A percentile compares a stretch with the other conserved stretches of the same genome.
Conservation (phyloP, 2,113 vertebrate genomes). For the Aptenodytes patagonicus region DNA sequence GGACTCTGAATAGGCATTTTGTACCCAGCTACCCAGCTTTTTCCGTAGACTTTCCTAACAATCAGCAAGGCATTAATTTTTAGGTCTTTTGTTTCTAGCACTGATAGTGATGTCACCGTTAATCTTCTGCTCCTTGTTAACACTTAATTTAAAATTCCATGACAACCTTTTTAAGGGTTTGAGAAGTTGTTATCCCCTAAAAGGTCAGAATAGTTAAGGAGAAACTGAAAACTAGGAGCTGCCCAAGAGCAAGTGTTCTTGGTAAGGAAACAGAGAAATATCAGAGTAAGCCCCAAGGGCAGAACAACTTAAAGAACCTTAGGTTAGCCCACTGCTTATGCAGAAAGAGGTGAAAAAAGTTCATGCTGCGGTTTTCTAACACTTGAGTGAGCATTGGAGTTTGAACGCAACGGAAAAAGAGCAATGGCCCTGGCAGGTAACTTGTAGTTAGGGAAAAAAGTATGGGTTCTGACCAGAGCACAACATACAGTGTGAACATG, state of each 20-base stretch:
- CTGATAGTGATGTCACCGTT: neutral
- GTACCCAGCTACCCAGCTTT: neutral
- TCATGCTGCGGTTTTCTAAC: neutral
- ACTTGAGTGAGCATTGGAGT: neutral
- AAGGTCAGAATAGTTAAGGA: neutral
- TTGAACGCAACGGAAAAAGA: rapidly evolving
- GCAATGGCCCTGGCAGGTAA: neutral
- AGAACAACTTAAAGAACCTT: neutral
- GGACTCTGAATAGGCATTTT: neutral
- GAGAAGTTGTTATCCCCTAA: neutral
- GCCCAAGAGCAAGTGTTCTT: neutral
- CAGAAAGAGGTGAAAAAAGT: neutral
- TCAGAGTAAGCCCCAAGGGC: neutral
- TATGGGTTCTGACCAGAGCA: neutral
- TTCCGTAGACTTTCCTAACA: neutral
- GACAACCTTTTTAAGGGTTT: neutral
- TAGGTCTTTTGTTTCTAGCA: neutral
- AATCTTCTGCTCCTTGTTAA: neutral
- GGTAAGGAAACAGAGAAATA: neutral
- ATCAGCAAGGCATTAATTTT: neutral
- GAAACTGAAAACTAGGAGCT: neutral
- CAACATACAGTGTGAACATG: neutral
- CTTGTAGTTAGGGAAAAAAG: neutral
- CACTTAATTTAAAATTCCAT: neutral
- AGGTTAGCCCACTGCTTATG: neutral